Percentiles rank a stretch among this genome's conserved stretches.
These are phyloP conservation scores for Chaetophractus vellerosus DNA, from an alignment of 2,797 vertebrate genomes.

Conservation along the genomic window DNA sequence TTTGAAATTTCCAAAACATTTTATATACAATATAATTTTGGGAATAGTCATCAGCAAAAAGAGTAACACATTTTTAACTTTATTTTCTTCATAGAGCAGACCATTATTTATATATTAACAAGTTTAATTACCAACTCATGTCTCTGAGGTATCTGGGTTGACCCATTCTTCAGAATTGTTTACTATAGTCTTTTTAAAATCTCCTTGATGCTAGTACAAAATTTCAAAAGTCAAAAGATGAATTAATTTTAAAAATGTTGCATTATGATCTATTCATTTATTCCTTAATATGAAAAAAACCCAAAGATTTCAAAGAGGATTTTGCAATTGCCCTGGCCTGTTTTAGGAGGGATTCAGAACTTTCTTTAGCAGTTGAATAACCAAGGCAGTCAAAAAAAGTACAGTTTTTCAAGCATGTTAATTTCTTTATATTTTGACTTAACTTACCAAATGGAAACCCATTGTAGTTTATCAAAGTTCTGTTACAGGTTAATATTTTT, in stretches of 20 bases:
- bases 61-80: not conserved
- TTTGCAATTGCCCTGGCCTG: not conserved
- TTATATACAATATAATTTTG: not conserved
- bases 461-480: not conserved
- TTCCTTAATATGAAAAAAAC: not conserved
- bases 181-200: not conserved
- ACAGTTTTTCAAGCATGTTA: not conserved
- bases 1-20: not conserved
- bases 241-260: not conserved
- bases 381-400: not conserved
- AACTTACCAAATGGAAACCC: not conserved
- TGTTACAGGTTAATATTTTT: not conserved
- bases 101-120: not conserved
- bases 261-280: not conserved
- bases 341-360: not conserved
- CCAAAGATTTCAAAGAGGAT: not conserved
- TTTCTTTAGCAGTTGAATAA: not conserved
- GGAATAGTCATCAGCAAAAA: not conserved
- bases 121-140: not conserved
- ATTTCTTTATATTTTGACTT: not conserved
- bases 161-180: not conserved
- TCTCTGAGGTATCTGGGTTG: not conserved
- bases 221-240: not conserved
- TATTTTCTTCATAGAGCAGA: not conserved
- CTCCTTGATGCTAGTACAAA: not conserved